phyloP scores from a whole-genome alignment of 2,888 invertebrate species.

The Megastigmus dorsalis region DNA sequence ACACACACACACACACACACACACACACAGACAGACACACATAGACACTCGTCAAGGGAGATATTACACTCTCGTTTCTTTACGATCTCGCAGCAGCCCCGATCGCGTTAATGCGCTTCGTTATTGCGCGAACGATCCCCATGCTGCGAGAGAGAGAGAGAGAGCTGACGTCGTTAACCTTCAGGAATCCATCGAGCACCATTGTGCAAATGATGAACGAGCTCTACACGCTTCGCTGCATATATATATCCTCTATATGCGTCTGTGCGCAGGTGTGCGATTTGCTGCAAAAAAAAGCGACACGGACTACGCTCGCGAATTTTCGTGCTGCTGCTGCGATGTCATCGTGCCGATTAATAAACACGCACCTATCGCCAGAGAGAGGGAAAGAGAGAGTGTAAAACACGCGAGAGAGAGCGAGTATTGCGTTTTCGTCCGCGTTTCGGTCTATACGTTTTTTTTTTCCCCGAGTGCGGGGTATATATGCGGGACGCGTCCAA shows the following conservation, averaged over 20 bases:
- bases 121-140: too few relatives aligned
- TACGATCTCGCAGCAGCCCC: too few relatives aligned
- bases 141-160: too few relatives aligned
- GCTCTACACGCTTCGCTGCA: background rate
- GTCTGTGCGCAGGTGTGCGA: background rate
- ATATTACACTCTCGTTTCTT: too few relatives aligned
- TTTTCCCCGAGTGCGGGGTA: background rate
- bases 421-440: background rate
- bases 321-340: constrained; percentile 19
- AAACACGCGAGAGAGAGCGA: too few relatives aligned
- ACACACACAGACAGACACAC: too few relatives aligned
- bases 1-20: too few relatives aligned
- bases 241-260: background rate
- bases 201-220: constrained; percentile 19
- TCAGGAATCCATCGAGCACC: constrained; percentile 36
- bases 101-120: too few relatives aligned
- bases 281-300: too few relatives aligned
- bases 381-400: background rate
- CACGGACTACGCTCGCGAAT: constrained; percentile 5
- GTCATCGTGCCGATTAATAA: constrained; percentile 57
- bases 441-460: background rate
- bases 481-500: constrained; percentile 20
- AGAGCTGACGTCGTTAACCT: constrained; percentile 11
- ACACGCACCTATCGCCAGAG: constrained; percentile 53
- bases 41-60: too few relatives aligned